These are phyloP conservation scores for Caenorhabditis imperialis DNA, from an alignment of 2,888 invertebrate genomes.

Conservation along the genomic window DNA sequence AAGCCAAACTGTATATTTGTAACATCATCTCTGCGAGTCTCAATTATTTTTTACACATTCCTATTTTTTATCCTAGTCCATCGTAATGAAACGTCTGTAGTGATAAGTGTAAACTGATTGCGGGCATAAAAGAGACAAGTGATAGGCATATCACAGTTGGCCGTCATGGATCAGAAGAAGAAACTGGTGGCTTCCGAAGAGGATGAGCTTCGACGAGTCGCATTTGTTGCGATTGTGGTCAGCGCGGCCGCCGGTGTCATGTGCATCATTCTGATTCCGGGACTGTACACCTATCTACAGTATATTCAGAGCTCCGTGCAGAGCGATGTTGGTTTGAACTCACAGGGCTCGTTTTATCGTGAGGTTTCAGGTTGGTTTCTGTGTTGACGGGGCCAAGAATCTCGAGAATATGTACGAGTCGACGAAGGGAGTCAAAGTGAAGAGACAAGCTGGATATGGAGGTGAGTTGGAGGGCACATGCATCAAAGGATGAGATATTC, in stretches of 20 bases:
- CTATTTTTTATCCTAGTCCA: not conserved
- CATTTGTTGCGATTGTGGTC: constrained; percentile 51
- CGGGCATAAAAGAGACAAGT: constrained; percentile 12
- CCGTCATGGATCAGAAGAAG: constrained; percentile 23
- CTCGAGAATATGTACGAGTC: constrained; percentile 39
- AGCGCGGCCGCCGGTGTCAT: constrained; percentile 61
- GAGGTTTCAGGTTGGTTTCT: constrained; percentile 49
- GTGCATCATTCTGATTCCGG: constrained; percentile 63
- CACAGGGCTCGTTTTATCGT: too few species aligned
- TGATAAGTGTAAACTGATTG: constrained; percentile 18
- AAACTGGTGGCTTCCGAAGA: constrained; percentile 33
- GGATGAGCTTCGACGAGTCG: constrained; percentile 51
- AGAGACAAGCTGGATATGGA: constrained; percentile 60
- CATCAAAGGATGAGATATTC: not conserved
- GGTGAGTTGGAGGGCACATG: not conserved
- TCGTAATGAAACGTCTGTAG: constrained; percentile 35
- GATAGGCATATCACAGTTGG: constrained; percentile 14
- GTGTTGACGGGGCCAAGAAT: constrained; percentile 50
- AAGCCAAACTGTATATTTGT: not conserved
- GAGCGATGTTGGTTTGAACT: constrained; percentile 58
- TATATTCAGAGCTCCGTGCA: constrained; percentile 64
- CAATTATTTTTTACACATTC: not conserved
- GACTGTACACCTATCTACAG: constrained; percentile 63
- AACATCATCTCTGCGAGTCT: not conserved
- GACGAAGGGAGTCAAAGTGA: constrained; percentile 12